A percentile compares a stretch with the other conserved stretches of the same genome.
Conservation (phyloP, 2,113 vertebrate genomes). For the Forbesichthys papilliferus region DNA sequence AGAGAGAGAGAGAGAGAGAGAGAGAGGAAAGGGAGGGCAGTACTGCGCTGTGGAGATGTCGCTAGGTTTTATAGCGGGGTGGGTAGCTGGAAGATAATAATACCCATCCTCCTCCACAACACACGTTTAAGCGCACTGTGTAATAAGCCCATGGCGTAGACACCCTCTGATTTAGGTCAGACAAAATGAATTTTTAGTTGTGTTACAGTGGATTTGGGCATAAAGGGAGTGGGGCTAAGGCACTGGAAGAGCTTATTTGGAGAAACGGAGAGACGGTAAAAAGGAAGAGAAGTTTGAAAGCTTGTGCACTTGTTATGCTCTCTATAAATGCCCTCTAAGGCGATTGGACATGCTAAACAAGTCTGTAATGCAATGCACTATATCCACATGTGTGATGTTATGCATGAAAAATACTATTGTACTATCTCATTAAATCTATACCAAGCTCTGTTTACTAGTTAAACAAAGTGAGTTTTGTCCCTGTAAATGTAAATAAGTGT, state of each 20-base stretch:
- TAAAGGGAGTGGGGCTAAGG: conserved; percentile 67
- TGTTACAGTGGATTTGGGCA: conserved; percentile 77
- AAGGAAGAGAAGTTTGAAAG: conserved; percentile 49
- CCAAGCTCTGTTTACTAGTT: too few species aligned
- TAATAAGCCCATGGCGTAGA: conserved; percentile 84
- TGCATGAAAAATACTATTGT: too few species aligned
- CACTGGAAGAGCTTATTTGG: conserved; percentile 70
- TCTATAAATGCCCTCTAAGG: too few species aligned
- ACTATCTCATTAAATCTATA: too few species aligned
- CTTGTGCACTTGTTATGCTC: conserved; percentile 22
- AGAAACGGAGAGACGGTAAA: conserved; percentile 56
- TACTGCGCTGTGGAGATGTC: conserved; percentile 81
- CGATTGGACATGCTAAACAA: too few species aligned
- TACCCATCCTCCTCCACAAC: conserved; percentile 87
- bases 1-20: conserved; percentile 50
- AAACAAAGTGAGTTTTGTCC: too few species aligned
- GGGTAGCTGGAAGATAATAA: conserved; percentile 86
- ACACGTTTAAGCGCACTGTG: conserved; percentile 83
- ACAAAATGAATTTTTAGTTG: conserved; percentile 89
- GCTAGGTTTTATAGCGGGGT: conserved; percentile 87
- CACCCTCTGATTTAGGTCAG: conserved; percentile 85
- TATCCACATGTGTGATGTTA: too few species aligned
- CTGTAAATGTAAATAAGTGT: too few species aligned
- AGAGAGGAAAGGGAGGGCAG: conserved; percentile 75
- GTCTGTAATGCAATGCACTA: too few species aligned